Conservation (phyloP, 2,888 invertebrate genomes). For the Campoplex capitator region DNA sequence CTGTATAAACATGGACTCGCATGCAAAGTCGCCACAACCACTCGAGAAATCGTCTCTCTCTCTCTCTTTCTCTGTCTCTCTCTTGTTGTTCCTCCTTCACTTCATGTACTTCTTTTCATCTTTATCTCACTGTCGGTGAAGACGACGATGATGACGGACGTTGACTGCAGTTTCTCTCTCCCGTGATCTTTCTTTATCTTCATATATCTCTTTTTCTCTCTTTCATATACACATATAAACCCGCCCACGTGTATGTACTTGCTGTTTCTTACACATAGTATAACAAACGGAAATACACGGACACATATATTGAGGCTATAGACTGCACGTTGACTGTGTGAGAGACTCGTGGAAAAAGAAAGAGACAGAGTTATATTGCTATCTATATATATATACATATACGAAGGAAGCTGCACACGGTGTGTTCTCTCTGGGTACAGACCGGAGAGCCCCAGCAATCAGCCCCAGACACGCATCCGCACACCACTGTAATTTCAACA, state of each 20-base stretch:
- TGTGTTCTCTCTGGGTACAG: constrained; percentile 44
- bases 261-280: constrained; percentile 15
- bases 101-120: constrained; percentile 51
- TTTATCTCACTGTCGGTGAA: constrained; percentile 56
- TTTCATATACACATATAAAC: not conserved
- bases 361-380: not conserved
- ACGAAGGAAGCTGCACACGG: constrained; percentile 2
- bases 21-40: constrained; percentile 58
- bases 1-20: constrained; percentile 57
- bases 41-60: constrained; percentile 34
- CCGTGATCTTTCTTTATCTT: not conserved
- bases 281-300: constrained; percentile 34
- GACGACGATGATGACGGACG: constrained; percentile 61
- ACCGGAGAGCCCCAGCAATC: constrained; percentile 77
- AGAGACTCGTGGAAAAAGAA: constrained; percentile 48
- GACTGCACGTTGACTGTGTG: constrained; percentile 30
- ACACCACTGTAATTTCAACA: constrained; percentile 80
- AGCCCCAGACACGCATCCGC: constrained; percentile 79
- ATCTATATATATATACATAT: constrained; percentile 10
- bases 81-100: constrained; percentile 52
- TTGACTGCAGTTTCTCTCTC: constrained; percentile 37
- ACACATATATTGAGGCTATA: constrained; percentile 9
- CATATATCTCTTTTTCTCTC: not conserved
- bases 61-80: constrained; percentile 61
- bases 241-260: not conserved